A percentile compares a stretch with the other conserved stretches of the same genome.
phyloP scores from a whole-genome alignment of 1,140 invertebrate genomes.

The Diploscapter pachys region DNA sequence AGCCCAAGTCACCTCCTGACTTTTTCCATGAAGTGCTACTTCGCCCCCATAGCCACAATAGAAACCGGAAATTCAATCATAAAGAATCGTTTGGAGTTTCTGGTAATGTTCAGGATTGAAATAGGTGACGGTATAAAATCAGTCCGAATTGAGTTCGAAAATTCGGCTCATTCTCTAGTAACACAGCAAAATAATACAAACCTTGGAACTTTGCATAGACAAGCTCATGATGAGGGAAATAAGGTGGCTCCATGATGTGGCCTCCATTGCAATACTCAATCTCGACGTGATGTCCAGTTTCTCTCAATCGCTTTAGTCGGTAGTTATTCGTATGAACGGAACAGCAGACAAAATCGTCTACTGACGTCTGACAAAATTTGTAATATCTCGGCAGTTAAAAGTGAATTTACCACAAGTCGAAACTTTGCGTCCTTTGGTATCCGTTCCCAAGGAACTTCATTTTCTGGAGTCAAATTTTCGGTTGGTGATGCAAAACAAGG shows the following conservation, averaged over 20 bases:
- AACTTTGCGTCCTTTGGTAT: too few relatives aligned
- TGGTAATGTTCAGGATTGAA: too few relatives aligned
- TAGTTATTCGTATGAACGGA: slow-evolving; percentile 18
- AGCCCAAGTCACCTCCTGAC: slow-evolving; percentile 22
- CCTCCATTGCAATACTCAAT: slow-evolving; percentile 28
- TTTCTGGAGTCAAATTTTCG: too few relatives aligned
- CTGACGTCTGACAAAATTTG: slow-evolving; percentile 16
- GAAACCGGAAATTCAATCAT: slow-evolving; percentile 12
- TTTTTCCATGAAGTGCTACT: slow-evolving; percentile 18
- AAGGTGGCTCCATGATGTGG: slow-evolving; percentile 32
- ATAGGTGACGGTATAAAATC: too few relatives aligned
- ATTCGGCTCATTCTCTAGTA: neutral
- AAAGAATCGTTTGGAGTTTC: too few relatives aligned
- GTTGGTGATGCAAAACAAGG: too few relatives aligned
- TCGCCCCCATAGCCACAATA: slow-evolving; percentile 33
- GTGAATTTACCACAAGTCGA: too few relatives aligned
- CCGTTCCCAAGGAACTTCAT: too few relatives aligned
- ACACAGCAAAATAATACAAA: neutral
- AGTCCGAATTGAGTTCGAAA: too few relatives aligned
- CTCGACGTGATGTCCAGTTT: slow-evolving; percentile 26
- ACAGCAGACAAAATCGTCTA: slow-evolving; percentile 14
- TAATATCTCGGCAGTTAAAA: too few relatives aligned
- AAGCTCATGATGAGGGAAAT: slow-evolving; percentile 32
- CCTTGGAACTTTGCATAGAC: slow-evolving; percentile 33
- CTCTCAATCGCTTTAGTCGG: slow-evolving; percentile 17